Evolutionary conservation across 1,140 invertebrate species (phyloP), one percentile per base, ranked within the genome.

Genomic region (Whitmania pigra): DNA sequence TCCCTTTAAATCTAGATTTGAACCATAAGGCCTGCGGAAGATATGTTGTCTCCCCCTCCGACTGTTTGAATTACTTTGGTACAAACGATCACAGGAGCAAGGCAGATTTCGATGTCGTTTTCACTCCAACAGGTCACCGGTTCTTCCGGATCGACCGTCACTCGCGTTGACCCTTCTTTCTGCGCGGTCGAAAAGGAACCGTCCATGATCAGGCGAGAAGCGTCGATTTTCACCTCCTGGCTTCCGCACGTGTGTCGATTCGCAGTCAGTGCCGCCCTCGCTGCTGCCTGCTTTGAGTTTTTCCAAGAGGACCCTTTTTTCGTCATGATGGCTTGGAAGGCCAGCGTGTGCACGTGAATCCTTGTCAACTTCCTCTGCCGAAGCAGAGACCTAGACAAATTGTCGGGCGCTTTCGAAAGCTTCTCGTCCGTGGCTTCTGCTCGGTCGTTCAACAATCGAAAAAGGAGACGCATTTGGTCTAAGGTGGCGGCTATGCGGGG

Each of bases 1-100:
- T 13, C 11, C 54, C 0, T 31, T 40, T 43, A 53, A 25, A 17
- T 5, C 43, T 77, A 81, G 29, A 91, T 86, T 80, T 93, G 90
- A 49, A 89, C 83, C 40, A 89, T 87, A 6, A 93, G 80, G 25
- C 90, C 90, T 13, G 90, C 89, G 49, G 90, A 89, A 0, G 90
- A 92, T 72, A 93, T 90, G 77, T 93, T 93, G 79, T 93, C 91
- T 1, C 91, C 91, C 18, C 90, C 90, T 0, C 91, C 91, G 0
- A 88, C 90, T 20, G 91, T 93, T 77, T 92, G 87, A 63, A 87
- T 85, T 2, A 89, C 89, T 75, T 90, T 83, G 0, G 89, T 91
- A 77, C 91, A 93, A 0, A 93, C 90, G 7, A 93, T 80, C 4
- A 91, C 90, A 1, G 91, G 90, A 0, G 91, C 89, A 0, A 93